Base-by-base conservation (phyloP, 30 jellyfish, hydroid and myxozoan genomes). In the Phacellophora camtschatica region DNA sequence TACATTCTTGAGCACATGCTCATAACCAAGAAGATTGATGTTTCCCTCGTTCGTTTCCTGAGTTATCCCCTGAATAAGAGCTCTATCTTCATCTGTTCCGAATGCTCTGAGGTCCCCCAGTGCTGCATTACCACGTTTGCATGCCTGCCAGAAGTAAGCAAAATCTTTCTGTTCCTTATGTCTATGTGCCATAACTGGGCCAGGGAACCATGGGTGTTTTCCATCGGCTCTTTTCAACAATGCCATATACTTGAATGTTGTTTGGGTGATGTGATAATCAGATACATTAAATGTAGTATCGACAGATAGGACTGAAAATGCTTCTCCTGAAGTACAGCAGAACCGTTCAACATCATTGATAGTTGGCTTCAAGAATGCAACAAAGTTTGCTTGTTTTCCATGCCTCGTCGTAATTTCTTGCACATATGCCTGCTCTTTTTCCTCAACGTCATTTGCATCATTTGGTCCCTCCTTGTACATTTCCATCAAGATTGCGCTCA, bases 171-270 rank as follows among this genome's bases (percentile, higher is more conserved):
- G 28, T 1, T 16, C 24, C 57, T 65, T 34, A 16, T 65, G 55
- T 11, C 79, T 25, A 32, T 65, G 59, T 3, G 58, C 79, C 55
- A 65, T 31, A 30, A 65, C 32, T 23, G 79, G 79, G 35, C 79
- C 79, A 2, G 79, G 79, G 20, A 65, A 65, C 79, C 79, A 65
- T 6, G 67, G 79, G 15, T 65, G 79, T 2, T 32, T 2, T 3
- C 58, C 59, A 13, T 34, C 58, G 3, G 33, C 2, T 65, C 79
- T 34, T 23, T 65, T 34, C 1, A 30, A 16, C 8, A 65, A 30
- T 4, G 79, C 78, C 24, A 64, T 2, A 31, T 64, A 0, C 1
- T 31, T 1, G 68, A 0, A 64, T 11, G 24, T 59, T 31, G 78
- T 64, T 15, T 64, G 78, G 20, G 56, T 64, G 34, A 31, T 1